Evolutionary conservation across 2,113 vertebrate species (phyloP), one percentile per base, ranked within the genome.

Genomic region (Phylloscopus whistleri): DNA sequence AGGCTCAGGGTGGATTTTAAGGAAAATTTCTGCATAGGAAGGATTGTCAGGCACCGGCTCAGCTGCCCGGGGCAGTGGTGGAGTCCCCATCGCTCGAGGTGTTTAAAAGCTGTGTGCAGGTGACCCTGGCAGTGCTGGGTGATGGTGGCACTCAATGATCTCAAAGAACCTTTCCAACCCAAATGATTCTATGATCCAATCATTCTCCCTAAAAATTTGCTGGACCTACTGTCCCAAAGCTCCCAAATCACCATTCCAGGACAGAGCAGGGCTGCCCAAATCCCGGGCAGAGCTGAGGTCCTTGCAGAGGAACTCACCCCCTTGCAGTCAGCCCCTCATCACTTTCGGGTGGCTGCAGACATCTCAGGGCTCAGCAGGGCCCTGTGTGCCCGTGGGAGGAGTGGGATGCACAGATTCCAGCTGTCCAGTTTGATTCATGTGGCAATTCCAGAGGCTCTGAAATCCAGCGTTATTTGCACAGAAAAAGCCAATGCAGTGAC

Each of bases 401-500:
- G 6, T 2, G 7, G 41, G 69, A 55, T 72, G 81, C 56, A 12
- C 48, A 60, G 28, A 13, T 69, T 60, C 74, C 87, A 58, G n/a
- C 91, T 91, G 62, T 82, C 69, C 9, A 1, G 4, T 43, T 75
- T 62, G 77, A 92, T 89, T 53, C 74, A 62, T 49, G 62, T 23
- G 74, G 66, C 66, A 84, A 4, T 82, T 93, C 46, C 87, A 83
- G 55, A 79, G 49, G 62, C 78, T 95, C 62, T 58, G 63, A 75
- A 82, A 73, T 41, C 37, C 0, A 0, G 3, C 8, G 7, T 39
- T 87, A 39, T 63, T 79, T 85, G 59, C 28, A 16, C 7, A 64
- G 75, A 35, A 82, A 78, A 82, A 91, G 46, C 23, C 91, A 56
- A 27, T 18, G 37, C 51, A 13, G 43, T 87, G 93, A 90, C 58